phyloP scores from a whole-genome alignment of 2,888 invertebrate species.

The Mythimna pallens region DNA sequence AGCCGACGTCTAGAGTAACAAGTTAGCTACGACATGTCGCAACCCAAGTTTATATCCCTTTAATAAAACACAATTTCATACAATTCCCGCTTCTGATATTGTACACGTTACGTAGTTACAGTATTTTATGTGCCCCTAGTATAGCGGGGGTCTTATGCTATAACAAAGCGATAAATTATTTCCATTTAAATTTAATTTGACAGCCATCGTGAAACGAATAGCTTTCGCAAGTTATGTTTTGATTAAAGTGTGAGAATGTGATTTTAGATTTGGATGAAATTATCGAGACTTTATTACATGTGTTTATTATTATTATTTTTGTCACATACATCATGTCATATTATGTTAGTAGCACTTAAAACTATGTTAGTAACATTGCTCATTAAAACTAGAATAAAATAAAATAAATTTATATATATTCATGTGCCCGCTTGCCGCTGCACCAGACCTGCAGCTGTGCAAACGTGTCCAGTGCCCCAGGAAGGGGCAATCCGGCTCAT shows the following conservation, averaged over 20 bases:
- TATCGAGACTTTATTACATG: constrained; percentile 14
- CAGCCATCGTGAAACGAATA: constrained; percentile 84
- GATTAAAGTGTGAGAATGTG: constrained; percentile 80
- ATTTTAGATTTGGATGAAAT: constrained; percentile 71
- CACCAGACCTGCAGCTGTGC: too few species aligned
- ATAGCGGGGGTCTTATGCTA: constrained; percentile 85
- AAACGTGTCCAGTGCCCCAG: too few species aligned
- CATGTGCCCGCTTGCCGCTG: too few species aligned
- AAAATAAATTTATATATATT: too few species aligned
- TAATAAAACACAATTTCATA: constrained; percentile 90
- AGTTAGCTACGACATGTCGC: constrained; percentile 87
- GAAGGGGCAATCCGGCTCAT: too few species aligned
- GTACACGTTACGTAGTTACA: constrained; percentile 80
- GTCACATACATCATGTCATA: too few species aligned
- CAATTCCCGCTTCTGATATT: constrained; percentile 80
- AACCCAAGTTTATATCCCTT: constrained; percentile 87
- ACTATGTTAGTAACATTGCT: too few species aligned
- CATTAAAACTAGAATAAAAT: too few species aligned
- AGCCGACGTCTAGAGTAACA: constrained; percentile 82
- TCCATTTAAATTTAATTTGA: constrained; percentile 90
- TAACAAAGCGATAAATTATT: constrained; percentile 90
- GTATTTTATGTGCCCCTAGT: constrained; percentile 87
- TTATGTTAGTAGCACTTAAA: too few species aligned
- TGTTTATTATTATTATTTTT: background rate
- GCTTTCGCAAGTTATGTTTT: constrained; percentile 78